A percentile compares a stretch with the other conserved stretches of the same genome.
These are phyloP conservation scores for Grammomys surdaster DNA, from an alignment of 2,113 vertebrate species.

Conservation along the genomic window DNA sequence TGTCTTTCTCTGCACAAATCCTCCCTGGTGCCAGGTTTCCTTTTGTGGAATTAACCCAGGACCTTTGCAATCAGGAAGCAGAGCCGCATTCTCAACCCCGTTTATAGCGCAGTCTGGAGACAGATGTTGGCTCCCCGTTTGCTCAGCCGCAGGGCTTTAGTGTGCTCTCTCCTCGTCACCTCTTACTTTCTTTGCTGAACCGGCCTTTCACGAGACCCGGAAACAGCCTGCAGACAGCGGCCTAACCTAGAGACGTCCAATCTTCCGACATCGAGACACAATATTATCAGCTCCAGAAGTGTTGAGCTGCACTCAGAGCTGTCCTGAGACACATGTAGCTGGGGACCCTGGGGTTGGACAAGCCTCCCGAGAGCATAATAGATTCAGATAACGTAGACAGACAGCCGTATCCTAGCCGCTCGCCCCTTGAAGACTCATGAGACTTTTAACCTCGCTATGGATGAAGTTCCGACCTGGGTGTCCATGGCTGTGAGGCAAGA, in stretches of 20 bases:
- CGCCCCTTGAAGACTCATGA: background rate
- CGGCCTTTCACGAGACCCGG: slow-evolving; percentile 1
- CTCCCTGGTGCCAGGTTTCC: fast-evolving
- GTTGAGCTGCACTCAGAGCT: background rate
- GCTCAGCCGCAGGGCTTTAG: background rate
- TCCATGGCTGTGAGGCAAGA: background rate
- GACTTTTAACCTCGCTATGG: background rate
- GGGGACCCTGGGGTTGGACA: background rate
- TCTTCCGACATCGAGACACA: background rate
- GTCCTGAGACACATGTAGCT: background rate
- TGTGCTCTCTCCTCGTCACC: background rate
- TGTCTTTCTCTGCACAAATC: fast-evolving
- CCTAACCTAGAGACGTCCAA: background rate
- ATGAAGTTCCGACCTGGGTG: background rate
- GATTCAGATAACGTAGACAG: background rate
- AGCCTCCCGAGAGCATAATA: background rate
- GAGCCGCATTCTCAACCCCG: background rate
- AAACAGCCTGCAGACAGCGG: background rate
- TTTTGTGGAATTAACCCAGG: background rate
- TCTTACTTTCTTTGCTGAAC: background rate
- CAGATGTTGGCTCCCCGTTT: background rate
- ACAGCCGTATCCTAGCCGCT: background rate
- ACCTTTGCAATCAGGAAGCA: background rate
- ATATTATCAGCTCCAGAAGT: background rate
- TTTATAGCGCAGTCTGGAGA: background rate